phyloP scores from a whole-genome alignment of 2,888 invertebrate species.

The Tubiluchus corallicola region DNA sequence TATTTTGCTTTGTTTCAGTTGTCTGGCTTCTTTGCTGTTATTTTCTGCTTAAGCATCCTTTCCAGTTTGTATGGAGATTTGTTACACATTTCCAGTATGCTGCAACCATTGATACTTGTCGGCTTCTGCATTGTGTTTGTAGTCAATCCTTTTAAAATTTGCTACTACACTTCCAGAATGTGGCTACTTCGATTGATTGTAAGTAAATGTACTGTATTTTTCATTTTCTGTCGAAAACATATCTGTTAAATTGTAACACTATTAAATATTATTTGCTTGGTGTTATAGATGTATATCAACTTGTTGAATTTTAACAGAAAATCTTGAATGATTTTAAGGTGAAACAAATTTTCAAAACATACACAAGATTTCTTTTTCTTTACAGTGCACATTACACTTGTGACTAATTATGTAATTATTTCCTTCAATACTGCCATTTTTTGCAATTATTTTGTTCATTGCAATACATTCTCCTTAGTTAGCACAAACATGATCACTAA shows the following conservation, averaged over 20 bases:
- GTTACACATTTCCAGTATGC: constrained; percentile 72
- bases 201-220: constrained; percentile 17
- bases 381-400: too few species aligned
- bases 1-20: constrained; percentile 19
- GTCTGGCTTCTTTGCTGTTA: constrained; percentile 71
- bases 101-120: constrained; percentile 64
- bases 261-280: constrained; percentile 2
- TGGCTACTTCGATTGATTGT: constrained; percentile 77
- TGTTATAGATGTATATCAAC: too few species aligned
- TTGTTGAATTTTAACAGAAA: too few species aligned
- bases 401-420: too few species aligned
- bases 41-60: constrained; percentile 79
- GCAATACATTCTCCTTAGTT: too few species aligned
- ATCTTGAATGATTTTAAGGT: too few species aligned
- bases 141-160: constrained; percentile 75
- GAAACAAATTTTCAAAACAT: too few species aligned
- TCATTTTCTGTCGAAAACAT: too few species aligned
- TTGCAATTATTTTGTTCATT: too few species aligned
- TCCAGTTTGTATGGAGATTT: constrained; percentile 60
- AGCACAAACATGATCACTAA: too few species aligned
- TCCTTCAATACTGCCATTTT: too few species aligned
- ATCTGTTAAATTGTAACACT: constrained; percentile 4
- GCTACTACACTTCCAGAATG: constrained; percentile 77
- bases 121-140: constrained; percentile 59
- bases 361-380: too few species aligned